Evolutionary conservation across 35 echinoderm and acorn worm genomes (phyloP).

Genomic region (Ophiothrix spiculata): DNA sequence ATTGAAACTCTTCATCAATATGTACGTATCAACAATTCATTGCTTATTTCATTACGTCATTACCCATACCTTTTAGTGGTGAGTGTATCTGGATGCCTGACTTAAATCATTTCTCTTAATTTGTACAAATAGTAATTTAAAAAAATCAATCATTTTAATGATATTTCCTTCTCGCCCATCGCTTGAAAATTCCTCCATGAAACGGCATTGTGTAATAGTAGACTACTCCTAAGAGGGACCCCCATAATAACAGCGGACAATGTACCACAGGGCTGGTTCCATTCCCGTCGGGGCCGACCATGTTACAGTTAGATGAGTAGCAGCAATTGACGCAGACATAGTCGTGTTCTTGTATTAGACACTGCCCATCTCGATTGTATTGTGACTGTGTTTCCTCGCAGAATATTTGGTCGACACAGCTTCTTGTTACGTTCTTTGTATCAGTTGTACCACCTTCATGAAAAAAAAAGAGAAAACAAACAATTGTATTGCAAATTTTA

Average conservation of each 20-base stretch:
- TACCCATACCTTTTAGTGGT: too few species aligned
- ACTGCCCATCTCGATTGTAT: conserved; percentile 3
- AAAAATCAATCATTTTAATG: neutral
- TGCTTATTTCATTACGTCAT: too few species aligned
- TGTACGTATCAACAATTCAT: too few species aligned
- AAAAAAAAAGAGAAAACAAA: neutral
- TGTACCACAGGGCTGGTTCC: neutral
- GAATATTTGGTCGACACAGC: conserved; percentile 33
- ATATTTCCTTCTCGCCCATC: neutral
- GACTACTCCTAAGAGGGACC: neutral
- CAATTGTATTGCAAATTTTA: too few species aligned
- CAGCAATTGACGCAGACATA: conserved; percentile 28
- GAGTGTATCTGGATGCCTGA: too few species aligned
- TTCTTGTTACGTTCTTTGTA: conserved; percentile 22
- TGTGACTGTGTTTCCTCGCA: neutral
- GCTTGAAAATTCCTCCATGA: neutral
- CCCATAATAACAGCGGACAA: conserved; percentile 2
- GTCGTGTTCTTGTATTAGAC: neutral
- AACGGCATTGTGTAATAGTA: conserved; percentile 1
- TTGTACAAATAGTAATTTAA: too few species aligned
- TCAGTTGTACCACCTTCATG: conserved; percentile 3
- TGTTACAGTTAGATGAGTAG: conserved; percentile 23
- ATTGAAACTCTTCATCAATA: too few species aligned
- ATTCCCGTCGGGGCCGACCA: neutral
- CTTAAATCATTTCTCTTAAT: too few species aligned